phyloP scores from a whole-genome alignment of 2,888 invertebrate species.

The Hetaerina titia region DNA sequence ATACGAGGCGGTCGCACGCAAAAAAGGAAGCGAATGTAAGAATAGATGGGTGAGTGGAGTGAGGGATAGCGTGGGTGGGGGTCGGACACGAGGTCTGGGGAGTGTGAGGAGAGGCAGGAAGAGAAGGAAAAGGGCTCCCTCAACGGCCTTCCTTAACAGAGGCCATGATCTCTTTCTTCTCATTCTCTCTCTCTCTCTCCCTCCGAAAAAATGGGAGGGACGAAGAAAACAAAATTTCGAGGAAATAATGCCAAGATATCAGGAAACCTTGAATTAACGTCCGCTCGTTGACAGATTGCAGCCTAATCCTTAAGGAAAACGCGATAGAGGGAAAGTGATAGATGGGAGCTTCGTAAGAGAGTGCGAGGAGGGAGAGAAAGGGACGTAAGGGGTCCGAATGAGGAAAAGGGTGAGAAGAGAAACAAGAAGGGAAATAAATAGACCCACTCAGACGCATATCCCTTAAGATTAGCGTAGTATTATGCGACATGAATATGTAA shows the following conservation, averaged over 20 bases:
- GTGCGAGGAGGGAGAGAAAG: not conserved
- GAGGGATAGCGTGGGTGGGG: not conserved
- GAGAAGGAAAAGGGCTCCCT: not conserved
- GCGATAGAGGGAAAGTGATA: slow-evolving; percentile 49
- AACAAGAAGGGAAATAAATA: too few relatives aligned
- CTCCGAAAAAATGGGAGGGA: not conserved
- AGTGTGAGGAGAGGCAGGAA: too few relatives aligned
- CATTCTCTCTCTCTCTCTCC: not conserved
- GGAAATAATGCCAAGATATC: slow-evolving; percentile 36
- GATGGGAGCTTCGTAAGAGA: not conserved
- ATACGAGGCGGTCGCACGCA: not conserved
- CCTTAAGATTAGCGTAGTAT: too few relatives aligned
- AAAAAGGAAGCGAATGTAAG: not conserved
- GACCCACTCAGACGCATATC: too few relatives aligned
- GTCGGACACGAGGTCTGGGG: not conserved
- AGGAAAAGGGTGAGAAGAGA: not conserved
- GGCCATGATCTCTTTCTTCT: not conserved
- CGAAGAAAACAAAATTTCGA: not conserved
- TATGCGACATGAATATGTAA: too few relatives aligned
- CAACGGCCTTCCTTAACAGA: not conserved
- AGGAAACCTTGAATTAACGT: slow-evolving; percentile 37
- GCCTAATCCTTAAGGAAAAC: slow-evolving; percentile 45
- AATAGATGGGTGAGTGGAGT: too few relatives aligned
- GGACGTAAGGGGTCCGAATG: not conserved
- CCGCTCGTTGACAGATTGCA: slow-evolving; percentile 20